Evolutionary conservation across 2,888 invertebrate genomes (phyloP), one percentile per base, ranked within the genome.

Genomic region (Elmis aenea): DNA sequence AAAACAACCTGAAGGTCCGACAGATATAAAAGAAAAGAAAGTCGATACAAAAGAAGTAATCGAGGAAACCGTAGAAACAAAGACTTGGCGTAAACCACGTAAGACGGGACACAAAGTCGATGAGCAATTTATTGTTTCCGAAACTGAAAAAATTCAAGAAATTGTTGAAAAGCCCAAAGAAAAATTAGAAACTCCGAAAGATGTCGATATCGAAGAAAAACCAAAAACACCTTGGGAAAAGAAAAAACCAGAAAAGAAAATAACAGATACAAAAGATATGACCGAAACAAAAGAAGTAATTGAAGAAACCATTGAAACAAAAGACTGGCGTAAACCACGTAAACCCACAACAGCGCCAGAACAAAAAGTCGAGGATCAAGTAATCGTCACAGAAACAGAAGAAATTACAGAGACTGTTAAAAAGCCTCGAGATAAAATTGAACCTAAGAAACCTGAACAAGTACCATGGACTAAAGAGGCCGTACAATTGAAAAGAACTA

Each of bases 131-230:
- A n/a, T n/a, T n/a, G n/a, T n/a, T n/a, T n/a, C n/a, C n/a, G n/a
- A n/a, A 31, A 41, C 49, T 24, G 53, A 58, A 27, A 20, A 35
- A 26, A 54, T 52, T 2, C 57, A 59, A 37, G 38, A 50, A 3
- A n/a, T n/a, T n/a, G n/a, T n/a, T n/a, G 48, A 58, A 33, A 36
- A 54, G 48, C 62, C 64, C 48, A 36, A 47, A 45, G 54, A 2
- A 36, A 45, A 13, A 46, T 27, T 26, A 30, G 23, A 26, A 12
- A 13, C n/a, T n/a, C n/a, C n/a, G n/a, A n/a, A n/a, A n/a, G n/a
- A n/a, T n/a, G n/a, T n/a, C n/a, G n/a, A n/a, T n/a, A n/a, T n/a
- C n/a, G n/a, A n/a, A n/a, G n/a, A n/a, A n/a, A n/a, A n/a, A n/a
- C n/a, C n/a, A n/a, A n/a, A n/a, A n/a, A n/a, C n/a, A n/a, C n/a